Conservation (phyloP, 2,888 invertebrate genomes). For the Acrobasis consociella region DNA sequence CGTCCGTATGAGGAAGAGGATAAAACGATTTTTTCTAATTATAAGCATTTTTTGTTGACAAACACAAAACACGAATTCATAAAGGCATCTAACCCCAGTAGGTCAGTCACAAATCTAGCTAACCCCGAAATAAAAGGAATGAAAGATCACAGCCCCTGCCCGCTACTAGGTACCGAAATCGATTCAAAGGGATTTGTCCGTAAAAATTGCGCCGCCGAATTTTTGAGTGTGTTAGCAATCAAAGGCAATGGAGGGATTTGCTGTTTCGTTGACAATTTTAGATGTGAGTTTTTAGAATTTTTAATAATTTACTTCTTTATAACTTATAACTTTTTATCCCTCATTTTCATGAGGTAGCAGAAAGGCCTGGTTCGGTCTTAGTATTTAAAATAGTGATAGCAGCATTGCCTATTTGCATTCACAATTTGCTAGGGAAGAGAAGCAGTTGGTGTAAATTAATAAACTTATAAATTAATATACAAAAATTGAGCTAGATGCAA, state of each 20-base stretch:
- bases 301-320: background rate
- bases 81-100: background rate
- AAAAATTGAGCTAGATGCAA: too few species aligned
- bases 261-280: background rate
- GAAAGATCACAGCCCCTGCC: conserved; percentile 4
- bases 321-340: too few species aligned
- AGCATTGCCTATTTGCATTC: too few species aligned
- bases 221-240: conserved; percentile 13
- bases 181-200: conserved; percentile 11
- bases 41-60: background rate
- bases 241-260: conserved; percentile 11
- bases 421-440: too few species aligned
- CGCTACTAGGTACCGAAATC: conserved; percentile 13
- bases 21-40: too few species aligned
- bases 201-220: conserved; percentile 2
- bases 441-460: too few species aligned
- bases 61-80: background rate
- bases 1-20: too few species aligned
- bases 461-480: too few species aligned
- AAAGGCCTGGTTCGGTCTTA: too few species aligned
- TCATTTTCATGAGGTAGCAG: too few species aligned
- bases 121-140: conserved; percentile 10
- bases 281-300: background rate
- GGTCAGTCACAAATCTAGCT: conserved; percentile 13
- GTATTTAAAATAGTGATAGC: too few species aligned